phyloP scores from a whole-genome alignment of 2,113 vertebrate genomes.

The Polyodon spathula region DNA sequence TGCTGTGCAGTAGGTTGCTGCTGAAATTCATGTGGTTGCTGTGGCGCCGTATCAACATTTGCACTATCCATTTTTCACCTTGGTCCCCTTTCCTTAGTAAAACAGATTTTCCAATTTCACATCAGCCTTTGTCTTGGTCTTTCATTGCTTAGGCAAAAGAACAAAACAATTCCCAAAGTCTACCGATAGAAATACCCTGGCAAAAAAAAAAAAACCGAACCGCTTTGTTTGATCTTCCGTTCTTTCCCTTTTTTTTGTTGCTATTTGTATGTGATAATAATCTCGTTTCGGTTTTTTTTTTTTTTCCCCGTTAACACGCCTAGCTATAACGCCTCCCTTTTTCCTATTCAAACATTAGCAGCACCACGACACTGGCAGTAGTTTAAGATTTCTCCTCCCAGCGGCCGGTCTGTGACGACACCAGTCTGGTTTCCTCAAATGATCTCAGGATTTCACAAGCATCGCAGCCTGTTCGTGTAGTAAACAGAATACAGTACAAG shows the following conservation, averaged over 20 bases:
- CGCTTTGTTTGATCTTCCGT: conserved; percentile 3
- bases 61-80: conserved; percentile 62
- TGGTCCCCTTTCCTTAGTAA: conserved; percentile 60
- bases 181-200: not conserved
- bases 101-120: conserved; percentile 50
- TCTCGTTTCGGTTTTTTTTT: conserved; percentile 26
- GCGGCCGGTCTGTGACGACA: conserved; percentile 25
- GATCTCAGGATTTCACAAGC: too few species aligned
- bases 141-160: conserved; percentile 71
- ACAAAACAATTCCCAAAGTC: not conserved
- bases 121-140: conserved; percentile 74
- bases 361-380: not conserved
- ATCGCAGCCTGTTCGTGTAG: too few species aligned
- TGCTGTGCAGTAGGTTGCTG: conserved; percentile 25
- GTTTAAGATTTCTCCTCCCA: conserved; percentile 26
- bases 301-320: conserved; percentile 3
- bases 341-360: conserved; percentile 5
- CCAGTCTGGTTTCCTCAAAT: not conserved
- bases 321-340: conserved; percentile 4
- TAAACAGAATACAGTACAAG: not conserved
- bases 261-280: not conserved
- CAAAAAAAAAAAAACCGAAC: not conserved
- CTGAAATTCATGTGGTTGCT: conserved; percentile 28
- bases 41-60: conserved; percentile 43
- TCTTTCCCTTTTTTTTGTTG: too few species aligned